phyloP scores from a whole-genome alignment of 2,888 invertebrate genomes.

The Syrista parreyssii region DNA sequence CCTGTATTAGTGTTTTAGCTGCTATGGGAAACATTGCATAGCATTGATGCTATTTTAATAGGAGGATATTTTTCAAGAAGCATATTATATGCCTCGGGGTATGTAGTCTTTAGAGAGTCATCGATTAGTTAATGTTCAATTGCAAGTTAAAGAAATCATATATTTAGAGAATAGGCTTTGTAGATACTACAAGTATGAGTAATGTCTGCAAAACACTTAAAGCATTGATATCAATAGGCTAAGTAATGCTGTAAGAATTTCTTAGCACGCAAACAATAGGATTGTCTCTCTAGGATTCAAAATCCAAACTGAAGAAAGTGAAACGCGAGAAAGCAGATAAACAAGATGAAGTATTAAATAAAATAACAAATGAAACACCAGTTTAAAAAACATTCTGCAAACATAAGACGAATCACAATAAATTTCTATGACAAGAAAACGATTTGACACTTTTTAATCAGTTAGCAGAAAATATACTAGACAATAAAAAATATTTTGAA shows the following conservation, averaged over 20 bases:
- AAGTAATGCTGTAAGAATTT: background rate
- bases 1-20: background rate
- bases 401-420: background rate
- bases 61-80: too few relatives aligned
- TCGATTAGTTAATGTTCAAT: background rate
- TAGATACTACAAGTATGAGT: background rate
- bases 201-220: background rate
- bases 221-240: background rate
- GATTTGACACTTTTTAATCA: background rate
- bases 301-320: constrained; percentile 10
- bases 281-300: background rate
- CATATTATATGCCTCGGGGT: background rate
- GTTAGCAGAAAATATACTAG: background rate
- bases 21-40: background rate
- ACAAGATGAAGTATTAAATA: background rate
- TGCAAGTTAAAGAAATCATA: background rate
- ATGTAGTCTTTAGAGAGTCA: background rate
- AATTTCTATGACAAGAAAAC: background rate
- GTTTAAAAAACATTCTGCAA: background rate
- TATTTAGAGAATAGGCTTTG: background rate
- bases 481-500: constrained; percentile 1
- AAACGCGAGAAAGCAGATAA: constrained; percentile 13
- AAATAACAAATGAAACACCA: background rate
- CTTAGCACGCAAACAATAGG: background rate
- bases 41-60: background rate